Conservation (phyloP, 1,140 invertebrate genomes). For the Magallana gigas region DNA sequence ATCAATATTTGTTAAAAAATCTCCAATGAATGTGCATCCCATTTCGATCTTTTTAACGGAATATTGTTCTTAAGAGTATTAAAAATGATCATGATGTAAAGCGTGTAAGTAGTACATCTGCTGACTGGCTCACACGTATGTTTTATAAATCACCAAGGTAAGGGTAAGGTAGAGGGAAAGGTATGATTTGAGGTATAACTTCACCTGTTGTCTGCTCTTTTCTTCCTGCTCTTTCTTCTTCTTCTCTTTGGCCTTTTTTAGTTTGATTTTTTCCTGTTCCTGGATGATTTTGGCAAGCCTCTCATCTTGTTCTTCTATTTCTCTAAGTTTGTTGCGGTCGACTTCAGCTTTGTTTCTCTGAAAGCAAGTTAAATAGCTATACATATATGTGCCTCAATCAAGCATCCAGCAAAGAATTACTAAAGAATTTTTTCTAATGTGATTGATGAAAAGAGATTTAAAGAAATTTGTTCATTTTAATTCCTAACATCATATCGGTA, state of each 20-base stretch:
- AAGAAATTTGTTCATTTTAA: no score
- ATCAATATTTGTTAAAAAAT: not conserved
- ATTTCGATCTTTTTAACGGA: not conserved
- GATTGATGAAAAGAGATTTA: no score
- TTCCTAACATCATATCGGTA: no score
- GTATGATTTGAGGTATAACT: not conserved
- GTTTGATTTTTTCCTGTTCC: conserved; percentile 86
- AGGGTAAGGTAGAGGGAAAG: no score
- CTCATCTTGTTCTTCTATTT: conserved; percentile 94
- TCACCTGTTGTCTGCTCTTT: conserved; percentile 56
- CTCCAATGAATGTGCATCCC: not conserved
- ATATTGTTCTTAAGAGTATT: not conserved
- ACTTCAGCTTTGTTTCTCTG: conserved; percentile 82
- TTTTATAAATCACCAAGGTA: no score
- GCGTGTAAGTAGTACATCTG: no score
- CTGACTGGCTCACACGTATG: no score
- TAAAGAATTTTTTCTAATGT: no score
- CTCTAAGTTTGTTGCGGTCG: conserved; percentile 85
- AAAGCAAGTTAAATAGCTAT: conserved; percentile 56
- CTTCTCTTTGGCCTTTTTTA: conserved; percentile 71
- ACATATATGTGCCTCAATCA: no score
- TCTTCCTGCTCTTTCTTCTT: conserved; percentile 67
- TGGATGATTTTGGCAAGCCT: conserved; percentile 93
- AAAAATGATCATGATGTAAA: no score
- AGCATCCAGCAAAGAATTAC: no score